Percentiles rank a stretch among this genome's conserved stretches.
These are phyloP conservation scores for Mamestra configurata DNA, from an alignment of 1,140 invertebrate species.

Conservation along the genomic window DNA sequence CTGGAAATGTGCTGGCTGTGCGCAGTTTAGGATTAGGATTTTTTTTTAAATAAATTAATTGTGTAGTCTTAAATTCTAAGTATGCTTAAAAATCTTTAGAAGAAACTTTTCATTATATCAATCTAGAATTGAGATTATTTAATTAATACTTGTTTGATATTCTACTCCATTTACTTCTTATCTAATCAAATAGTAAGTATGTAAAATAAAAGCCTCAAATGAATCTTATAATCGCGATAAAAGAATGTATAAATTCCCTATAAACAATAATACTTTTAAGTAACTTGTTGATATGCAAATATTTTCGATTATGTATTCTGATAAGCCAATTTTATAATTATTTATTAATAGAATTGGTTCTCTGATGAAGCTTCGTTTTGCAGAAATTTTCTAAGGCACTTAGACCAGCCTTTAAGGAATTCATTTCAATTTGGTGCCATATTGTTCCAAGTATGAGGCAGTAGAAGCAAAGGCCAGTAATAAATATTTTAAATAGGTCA, in stretches of 20 bases:
- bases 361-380: slow-evolving; percentile 61
- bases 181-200: background rate
- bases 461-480: slow-evolving; percentile 91
- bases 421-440: slow-evolving; percentile 93
- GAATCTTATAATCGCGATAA: background rate
- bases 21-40: background rate
- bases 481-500: slow-evolving; percentile 88
- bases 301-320: background rate
- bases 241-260: background rate
- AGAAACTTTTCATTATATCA: background rate
- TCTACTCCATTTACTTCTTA: background rate
- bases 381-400: slow-evolving; percentile 75
- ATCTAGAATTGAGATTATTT: background rate
- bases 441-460: slow-evolving; percentile 92
- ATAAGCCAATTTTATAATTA: background rate
- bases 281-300: slow-evolving; percentile 8
- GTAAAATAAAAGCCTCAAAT: background rate
- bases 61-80: background rate
- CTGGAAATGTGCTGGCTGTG: background rate
- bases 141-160: background rate
- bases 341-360: slow-evolving; percentile 37
- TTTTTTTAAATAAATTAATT: too few relatives aligned
- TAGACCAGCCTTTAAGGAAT: slow-evolving; percentile 92
- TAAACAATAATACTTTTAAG: background rate
- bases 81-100: background rate